Evolutionary conservation across 2,888 invertebrate species (phyloP), one percentile per base, ranked within the genome.

Genomic region (Brachyptera risi): DNA sequence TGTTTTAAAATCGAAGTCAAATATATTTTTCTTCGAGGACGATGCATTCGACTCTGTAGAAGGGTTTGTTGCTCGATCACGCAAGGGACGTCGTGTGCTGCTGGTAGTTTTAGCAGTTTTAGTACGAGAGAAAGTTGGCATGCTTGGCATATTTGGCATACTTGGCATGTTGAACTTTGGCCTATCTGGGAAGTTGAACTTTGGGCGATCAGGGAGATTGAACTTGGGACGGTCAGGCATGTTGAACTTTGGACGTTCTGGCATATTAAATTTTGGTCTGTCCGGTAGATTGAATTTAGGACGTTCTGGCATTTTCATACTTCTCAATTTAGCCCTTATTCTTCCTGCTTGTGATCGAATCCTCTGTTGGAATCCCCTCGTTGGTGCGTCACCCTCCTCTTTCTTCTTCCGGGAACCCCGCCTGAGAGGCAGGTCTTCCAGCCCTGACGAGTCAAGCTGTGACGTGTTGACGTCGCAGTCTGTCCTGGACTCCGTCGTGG

Each of bases 1-100:
- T 0, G 92, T 91, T 68, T 84, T 83, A 65, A 88, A 85, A 73
- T 88, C 88, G 71, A 85, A 84, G 56, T 84, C 83, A 70, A 90
- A 87, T 66, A 81, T 78, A 67, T 80, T 82, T 68, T 80, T 81
- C 50, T 78, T 78, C 23, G 74, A 75, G 31, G 77, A 76, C 5
- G 80, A 78, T 68, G 80, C 79, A 44, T 81, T 82, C 58, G 80
- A 62, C 19, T 60, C 63, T 2, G 63, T 58, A 13, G 63, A 59
- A 27, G 59, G 51, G 31, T 54, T 54, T 7, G 62, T 27, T 2
- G 63, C 59, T 19, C 62, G 60, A 17, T 65, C 65, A 21, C 63
- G 50, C 27, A 65, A 59, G 2, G 65, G 65, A 3, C 65, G 60
- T 7, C 63, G 51, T 3, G 59, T 54, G 59, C 65, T 65, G 59